Base-by-base conservation (phyloP, 2,888 invertebrate species). In the Caenorhabditis panamensis region DNA sequence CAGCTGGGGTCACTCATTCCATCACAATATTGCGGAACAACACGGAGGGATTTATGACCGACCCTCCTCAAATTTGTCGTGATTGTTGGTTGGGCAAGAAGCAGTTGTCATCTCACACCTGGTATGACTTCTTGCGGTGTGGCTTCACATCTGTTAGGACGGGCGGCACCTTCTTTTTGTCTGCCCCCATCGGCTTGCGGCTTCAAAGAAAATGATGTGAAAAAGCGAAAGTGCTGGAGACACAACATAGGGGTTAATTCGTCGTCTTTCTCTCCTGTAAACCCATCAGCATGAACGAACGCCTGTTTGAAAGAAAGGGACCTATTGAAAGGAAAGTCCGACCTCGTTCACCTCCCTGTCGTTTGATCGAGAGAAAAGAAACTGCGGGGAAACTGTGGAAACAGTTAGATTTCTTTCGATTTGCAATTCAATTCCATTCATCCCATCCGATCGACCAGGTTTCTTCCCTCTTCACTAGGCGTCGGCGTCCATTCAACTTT, bases 391-490 rank as follows among this genome's bases (percentile, higher is more conserved):
- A 41, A 3, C 9, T 9, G 16, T 6, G 26, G 18, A 59, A 22
- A 61, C 69, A 49, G 69, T 69, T 61, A 53, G 51, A 61, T n/a
- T n/a, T n/a, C n/a, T 53, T 41, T 49, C 16, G 20, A 69, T 69
- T 69, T 69, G 59, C 68, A 69, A 59, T 69, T 61, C 69, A 61
- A 69, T 68, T 58, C 58, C 8, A 58, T 58, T 37, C 58, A 9
- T 22, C 26, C 26, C 53, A 26, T 26, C 26, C 41, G 13, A 41
- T 41, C 41, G 5, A 2, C 13, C 13, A 16, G 41, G 41, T 13
- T 5, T 41, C 41, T 36, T n/a, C n/a, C n/a, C 36, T 36, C 36
- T 11, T 11, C 11, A 36, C 36, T 36, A 36, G 49, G 49, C 49
- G 49, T 11, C 49, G 58, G 36, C 36, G 58, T 18, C 54, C 41